Percentiles rank a stretch among this genome's conserved stretches.
phyloP scores from a whole-genome alignment of 2,113 vertebrate species.

The Polypterus senegalus region DNA sequence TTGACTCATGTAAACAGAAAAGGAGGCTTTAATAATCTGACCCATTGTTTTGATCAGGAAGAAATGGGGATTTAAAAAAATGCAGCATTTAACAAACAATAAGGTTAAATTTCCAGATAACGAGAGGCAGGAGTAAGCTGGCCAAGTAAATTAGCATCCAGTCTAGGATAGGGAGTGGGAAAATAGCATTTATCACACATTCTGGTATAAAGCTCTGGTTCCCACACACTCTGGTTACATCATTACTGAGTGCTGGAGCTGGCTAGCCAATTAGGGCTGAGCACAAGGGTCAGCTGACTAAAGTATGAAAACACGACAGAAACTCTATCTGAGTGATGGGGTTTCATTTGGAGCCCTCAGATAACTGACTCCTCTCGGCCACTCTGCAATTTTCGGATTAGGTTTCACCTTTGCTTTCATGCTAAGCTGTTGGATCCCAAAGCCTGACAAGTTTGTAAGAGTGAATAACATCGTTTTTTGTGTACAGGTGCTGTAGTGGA shows the following conservation, averaged over 20 bases:
- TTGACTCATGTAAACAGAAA: not conserved
- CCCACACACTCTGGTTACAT: slow-evolving; percentile 99
- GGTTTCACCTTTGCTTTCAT: slow-evolving; percentile 96
- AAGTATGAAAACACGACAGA: slow-evolving; percentile 75
- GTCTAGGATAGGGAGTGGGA: slow-evolving; percentile 70
- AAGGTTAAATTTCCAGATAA: slow-evolving; percentile 85
- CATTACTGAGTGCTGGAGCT: slow-evolving; percentile 80
- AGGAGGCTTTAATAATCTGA: not conserved
- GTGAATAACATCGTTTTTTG: slow-evolving; percentile 42
- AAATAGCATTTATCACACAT: slow-evolving; percentile 84
- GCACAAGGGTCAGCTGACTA: slow-evolving; percentile 73
- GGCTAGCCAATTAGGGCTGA: slow-evolving; percentile 66
- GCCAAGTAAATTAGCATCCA: slow-evolving; percentile 65
- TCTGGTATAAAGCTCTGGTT: slow-evolving; percentile 56
- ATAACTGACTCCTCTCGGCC: slow-evolving; percentile 81
- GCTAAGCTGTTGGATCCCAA: slow-evolving; percentile 72
- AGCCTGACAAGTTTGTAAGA: slow-evolving; percentile 58
- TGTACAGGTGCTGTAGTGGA: slow-evolving; percentile 51
- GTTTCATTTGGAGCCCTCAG: slow-evolving; percentile 81
- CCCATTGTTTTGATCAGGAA: not conserved
- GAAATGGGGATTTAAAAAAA: slow-evolving; percentile 13
- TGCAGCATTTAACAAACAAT: slow-evolving; percentile 25
- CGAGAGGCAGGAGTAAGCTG: slow-evolving; percentile 68
- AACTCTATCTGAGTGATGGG: slow-evolving; percentile 80
- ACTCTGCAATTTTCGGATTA: slow-evolving; percentile 97